Base-by-base conservation (phyloP, 2,888 invertebrate species). In the Tanypteryx hageni region DNA sequence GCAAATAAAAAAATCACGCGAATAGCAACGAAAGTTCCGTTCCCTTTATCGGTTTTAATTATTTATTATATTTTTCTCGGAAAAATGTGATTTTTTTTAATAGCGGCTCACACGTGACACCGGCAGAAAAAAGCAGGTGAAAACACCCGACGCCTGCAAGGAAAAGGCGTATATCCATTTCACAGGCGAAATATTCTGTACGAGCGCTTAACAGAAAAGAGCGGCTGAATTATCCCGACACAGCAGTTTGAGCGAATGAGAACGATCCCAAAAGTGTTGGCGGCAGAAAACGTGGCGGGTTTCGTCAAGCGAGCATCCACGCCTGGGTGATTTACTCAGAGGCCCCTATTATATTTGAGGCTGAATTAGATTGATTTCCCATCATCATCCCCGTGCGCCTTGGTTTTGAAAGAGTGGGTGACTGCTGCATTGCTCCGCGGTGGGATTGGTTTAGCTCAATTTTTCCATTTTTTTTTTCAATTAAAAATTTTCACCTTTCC, bases 171-270 rank as follows among this genome's bases (percentile, higher is more conserved):
- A 64, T 64, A 64, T 64, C 68, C 68, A 68, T 68, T 68, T 68
- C 68, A 68, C 68, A 68, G 68, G n/a, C 68, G 68, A 68, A 68
- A 68, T 68, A 68, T 68, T 68, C 68, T n/a, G n/a, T 68, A n/a
- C n/a, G 68, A n/a, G n/a, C 68, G n/a, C 68, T n/a, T n/a, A 68
- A 68, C 64, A 64, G 64, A 64, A 64, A 64, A 64, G 18, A n/a
- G 64, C 64, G 64, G 68, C 22, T 68, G 68, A 68, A 68, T 68
- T 68, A 68, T 68, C 68, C 68, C 68, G n/a, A 22, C 68, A n/a
- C 68, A 68, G n/a, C 68, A 68, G 68, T n/a, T 68, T 22, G 68
- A n/a, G 68, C n/a, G 68, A 68, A n/a, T 68, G 68, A 68, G 22
- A 68, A 22, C 68, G 68, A 64, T 64, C 64, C 64, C 44, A 44